Evolutionary conservation across 2,113 vertebrate genomes (phyloP).

Genomic region (Vulpes vulpes): DNA sequence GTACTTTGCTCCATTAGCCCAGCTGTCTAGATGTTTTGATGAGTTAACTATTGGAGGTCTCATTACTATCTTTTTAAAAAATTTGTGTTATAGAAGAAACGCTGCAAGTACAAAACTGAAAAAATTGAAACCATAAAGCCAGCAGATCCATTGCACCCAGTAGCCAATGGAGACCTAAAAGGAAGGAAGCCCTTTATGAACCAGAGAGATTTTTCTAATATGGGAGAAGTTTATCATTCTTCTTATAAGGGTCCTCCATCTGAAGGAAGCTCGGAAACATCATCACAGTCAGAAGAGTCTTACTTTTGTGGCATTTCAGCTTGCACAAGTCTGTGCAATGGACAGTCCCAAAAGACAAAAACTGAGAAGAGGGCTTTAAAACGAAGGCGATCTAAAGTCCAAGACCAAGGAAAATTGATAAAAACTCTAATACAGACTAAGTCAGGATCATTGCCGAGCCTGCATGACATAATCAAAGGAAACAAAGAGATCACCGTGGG

Average conservation of each 20-base stretch:
- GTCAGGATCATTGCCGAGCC: conserved; percentile 91
- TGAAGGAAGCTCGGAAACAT: conserved; percentile 94
- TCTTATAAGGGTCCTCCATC: conserved; percentile 92
- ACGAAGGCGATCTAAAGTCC: conserved; percentile 93
- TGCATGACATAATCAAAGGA: conserved; percentile 97
- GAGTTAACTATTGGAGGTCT: background rate
- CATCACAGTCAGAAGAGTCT: conserved; percentile 96
- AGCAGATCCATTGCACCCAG: conserved; percentile 82
- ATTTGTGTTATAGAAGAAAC: conserved; percentile 92
- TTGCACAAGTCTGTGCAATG: conserved; percentile 91
- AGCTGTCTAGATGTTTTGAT: background rate
- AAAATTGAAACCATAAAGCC: conserved; percentile 93
- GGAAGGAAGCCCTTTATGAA: conserved; percentile 91
- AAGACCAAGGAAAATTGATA: conserved; percentile 91
- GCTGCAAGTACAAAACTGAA: conserved; percentile 95
- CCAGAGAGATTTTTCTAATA: conserved; percentile 90
- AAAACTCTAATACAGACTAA: conserved; percentile 93
- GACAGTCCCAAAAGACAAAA: conserved; percentile 91
- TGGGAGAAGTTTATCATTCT: conserved; percentile 89
- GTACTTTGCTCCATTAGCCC: background rate
- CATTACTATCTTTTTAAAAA: conserved; percentile 46
- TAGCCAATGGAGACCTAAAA: conserved; percentile 91
- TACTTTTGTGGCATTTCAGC: conserved; percentile 93
- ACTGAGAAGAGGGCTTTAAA: conserved; percentile 96
- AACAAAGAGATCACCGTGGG: conserved; percentile 95